phyloP scores from a whole-genome alignment of 2,113 vertebrate genomes.

The Pelecanus crispus region DNA sequence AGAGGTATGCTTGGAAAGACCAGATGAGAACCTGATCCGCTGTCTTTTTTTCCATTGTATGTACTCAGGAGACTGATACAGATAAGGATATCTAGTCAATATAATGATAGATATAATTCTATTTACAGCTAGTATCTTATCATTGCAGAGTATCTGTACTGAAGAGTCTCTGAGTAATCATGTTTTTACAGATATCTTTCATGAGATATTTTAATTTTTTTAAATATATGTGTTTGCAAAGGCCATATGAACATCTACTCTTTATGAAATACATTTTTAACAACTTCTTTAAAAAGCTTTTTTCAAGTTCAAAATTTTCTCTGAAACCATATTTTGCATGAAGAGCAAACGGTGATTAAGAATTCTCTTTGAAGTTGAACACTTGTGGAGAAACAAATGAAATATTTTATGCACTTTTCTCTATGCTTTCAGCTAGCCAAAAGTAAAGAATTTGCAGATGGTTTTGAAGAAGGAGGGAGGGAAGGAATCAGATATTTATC shows the following conservation, averaged over 20 bases:
- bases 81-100: background rate
- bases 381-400: constrained; percentile 31
- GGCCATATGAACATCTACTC: background rate
- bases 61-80: background rate
- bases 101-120: background rate
- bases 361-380: constrained; percentile 27
- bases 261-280: background rate
- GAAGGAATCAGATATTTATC: constrained; percentile 33
- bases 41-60: background rate
- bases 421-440: background rate
- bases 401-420: constrained; percentile 9
- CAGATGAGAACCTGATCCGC: background rate
- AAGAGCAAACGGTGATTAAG: constrained; percentile 15
- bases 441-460: constrained; percentile 47
- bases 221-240: background rate
- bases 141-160: background rate
- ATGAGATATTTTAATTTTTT: background rate
- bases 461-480: constrained; percentile 39
- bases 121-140: background rate
- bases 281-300: background rate
- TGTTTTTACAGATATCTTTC: background rate
- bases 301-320: constrained; percentile 12
- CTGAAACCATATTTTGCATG: background rate
- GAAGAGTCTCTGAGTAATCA: background rate
- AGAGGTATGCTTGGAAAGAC: background rate